These are phyloP conservation scores for Anticlea derivata DNA, from an alignment of 2,888 invertebrate species.

Conservation along the genomic window DNA sequence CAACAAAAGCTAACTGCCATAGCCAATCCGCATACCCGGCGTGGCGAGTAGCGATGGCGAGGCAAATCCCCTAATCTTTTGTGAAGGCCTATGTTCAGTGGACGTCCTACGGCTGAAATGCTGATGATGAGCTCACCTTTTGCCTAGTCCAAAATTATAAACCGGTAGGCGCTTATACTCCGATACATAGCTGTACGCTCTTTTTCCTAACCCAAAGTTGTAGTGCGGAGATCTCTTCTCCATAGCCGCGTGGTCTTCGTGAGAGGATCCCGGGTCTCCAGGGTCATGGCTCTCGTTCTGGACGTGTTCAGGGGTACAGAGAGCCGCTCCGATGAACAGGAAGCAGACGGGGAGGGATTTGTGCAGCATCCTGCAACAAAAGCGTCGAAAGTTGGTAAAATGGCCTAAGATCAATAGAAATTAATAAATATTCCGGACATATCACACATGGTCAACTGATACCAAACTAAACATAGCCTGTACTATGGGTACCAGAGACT, in stretches of 20 bases:
- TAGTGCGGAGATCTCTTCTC: conserved; percentile 80
- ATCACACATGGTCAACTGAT: too few species aligned
- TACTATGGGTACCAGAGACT: too few species aligned
- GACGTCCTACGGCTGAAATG: too few species aligned
- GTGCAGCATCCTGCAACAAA: conserved; percentile 71
- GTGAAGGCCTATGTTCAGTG: too few species aligned
- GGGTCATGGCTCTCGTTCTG: conserved; percentile 51
- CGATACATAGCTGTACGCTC: conserved; percentile 85
- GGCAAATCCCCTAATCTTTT: too few species aligned
- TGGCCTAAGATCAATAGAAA: too few species aligned
- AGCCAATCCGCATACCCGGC: too few species aligned
- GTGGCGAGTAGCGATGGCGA: too few species aligned
- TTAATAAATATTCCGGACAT: too few species aligned
- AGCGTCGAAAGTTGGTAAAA: too few species aligned
- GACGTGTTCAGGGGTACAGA: conserved; percentile 66
- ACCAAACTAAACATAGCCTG: too few species aligned
- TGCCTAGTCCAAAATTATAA: conserved; percentile 85
- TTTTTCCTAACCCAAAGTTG: conserved; percentile 80
- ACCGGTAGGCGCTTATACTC: conserved; percentile 85
- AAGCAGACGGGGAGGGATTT: conserved; percentile 58
- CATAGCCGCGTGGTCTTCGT: conserved; percentile 46
- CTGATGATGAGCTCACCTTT: conserved; percentile 56
- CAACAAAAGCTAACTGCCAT: too few species aligned
- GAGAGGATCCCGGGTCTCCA: conserved; percentile 37
- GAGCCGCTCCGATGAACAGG: conserved; percentile 59